Base-by-base conservation (phyloP, 2,888 invertebrate species). In the Pyrocoelia pectoralis region DNA sequence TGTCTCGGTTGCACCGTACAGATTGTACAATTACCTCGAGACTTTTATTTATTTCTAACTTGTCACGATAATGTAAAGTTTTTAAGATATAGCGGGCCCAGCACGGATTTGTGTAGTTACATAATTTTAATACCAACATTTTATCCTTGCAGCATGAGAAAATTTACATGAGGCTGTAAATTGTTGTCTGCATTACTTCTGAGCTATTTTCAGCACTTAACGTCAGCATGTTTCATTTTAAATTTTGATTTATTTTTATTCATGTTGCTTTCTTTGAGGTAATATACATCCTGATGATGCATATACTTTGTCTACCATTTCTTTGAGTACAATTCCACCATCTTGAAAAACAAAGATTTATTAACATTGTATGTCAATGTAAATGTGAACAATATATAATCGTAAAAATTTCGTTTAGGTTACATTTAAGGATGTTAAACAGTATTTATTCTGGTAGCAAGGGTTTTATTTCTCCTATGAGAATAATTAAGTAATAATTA, bases 301-400 rank as follows among this genome's bases (percentile, higher is more conserved):
- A 8, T 24, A 24, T 24, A 24, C 24, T 5, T 24, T 24, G 24
- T 24, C 24, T 24, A 24, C 24, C 4, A 5, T 8, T 24, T 24
- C 24, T 24, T 5, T 8, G 4, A 24, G 24, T 5, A 24, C 8
- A 5, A 5, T 24, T 24, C 3, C 24, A 5, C 24, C 24, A 24
- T n/a, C n/a, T n/a, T n/a, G 8, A 24, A 24, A 8, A 5, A 24
- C 24, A 24, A 24, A 5, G 8, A 24, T 24, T 24, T 24, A 24
- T 8, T 24, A 24, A 24, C 24, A 24, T 24, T 24, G 24, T 24
- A 24, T 24, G 24, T 8, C 24, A 54, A 54, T 54, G 41, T 43
- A 54, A 54, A 41, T 41, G 28, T 54, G 54, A 54, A 54, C 52
- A 41, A 54, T 41, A 41, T 54, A 46, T 56, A 24, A 24, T 24